Evolutionary conservation across 2,113 vertebrate genomes (phyloP).

Genomic region (Glaucomys volans): DNA sequence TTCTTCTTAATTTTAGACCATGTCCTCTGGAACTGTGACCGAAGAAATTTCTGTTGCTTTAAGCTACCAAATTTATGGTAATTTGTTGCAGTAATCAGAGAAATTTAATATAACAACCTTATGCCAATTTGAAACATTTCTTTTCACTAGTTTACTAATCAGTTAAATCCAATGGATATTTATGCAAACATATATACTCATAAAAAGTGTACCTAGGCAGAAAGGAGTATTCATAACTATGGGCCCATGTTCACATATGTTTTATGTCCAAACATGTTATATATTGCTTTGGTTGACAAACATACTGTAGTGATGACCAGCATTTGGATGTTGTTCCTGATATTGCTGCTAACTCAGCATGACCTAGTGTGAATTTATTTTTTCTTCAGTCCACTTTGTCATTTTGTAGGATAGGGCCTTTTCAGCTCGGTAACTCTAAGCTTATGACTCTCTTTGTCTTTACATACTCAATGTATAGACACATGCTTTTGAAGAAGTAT

Average conservation of each 20-base stretch:
- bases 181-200: constrained; percentile 20
- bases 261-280: not conserved
- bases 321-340: not conserved
- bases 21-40: constrained; percentile 1
- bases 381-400: constrained; percentile 5
- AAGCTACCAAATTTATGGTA: not conserved
- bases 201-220: not conserved
- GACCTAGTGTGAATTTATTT: not conserved
- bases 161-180: not conserved
- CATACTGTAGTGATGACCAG: not conserved
- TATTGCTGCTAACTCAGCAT: not conserved
- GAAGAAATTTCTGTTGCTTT: constrained; percentile 39
- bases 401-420: not conserved
- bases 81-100: not conserved
- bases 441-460: not conserved
- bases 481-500: constrained; percentile 39
- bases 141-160: constrained; percentile 15
- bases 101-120: constrained; percentile 8
- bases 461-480: not conserved
- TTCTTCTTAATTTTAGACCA: not conserved
- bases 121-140: not conserved
- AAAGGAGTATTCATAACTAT: not conserved
- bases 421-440: constrained; percentile 21
- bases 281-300: not conserved
- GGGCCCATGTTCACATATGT: not conserved